Conservation (phyloP, 2,888 invertebrate genomes). For the Netelia virgata region DNA sequence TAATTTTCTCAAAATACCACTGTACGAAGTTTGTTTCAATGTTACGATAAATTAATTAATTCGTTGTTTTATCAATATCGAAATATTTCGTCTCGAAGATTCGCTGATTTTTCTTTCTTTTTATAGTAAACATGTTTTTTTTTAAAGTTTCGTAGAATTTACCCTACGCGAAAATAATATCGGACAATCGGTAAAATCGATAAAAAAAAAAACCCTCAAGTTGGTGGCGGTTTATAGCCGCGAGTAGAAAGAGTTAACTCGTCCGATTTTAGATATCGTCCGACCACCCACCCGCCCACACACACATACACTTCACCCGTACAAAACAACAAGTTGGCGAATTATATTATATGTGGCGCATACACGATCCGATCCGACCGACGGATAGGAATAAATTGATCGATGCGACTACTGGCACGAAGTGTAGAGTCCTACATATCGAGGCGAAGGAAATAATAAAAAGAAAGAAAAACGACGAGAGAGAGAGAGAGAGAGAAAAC, state of each 20-base stretch:
- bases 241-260: background rate
- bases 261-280: slow-evolving; percentile 18
- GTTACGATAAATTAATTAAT: too few species aligned
- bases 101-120: too few species aligned
- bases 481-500: background rate
- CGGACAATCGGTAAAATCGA: background rate
- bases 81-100: too few species aligned
- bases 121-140: too few species aligned
- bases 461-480: slow-evolving; percentile 34
- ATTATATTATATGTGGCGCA: slow-evolving; percentile 69
- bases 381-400: slow-evolving; percentile 71
- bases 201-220: background rate
- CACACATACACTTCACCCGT: slow-evolving; percentile 15
- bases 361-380: slow-evolving; percentile 64
- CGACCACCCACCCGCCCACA: slow-evolving; percentile 9
- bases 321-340: slow-evolving; percentile 62
- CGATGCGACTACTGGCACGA: slow-evolving; percentile 53
- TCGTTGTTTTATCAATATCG: too few species aligned
- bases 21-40: too few species aligned
- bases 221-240: too few species aligned
- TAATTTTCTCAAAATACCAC: too few species aligned
- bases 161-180: too few species aligned
- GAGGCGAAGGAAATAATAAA: slow-evolving; percentile 6
- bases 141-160: too few species aligned
- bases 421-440: background rate